A percentile compares a stretch with the other conserved stretches of the same genome.
These are phyloP conservation scores for Hephaestus fuliginosus DNA, from an alignment of 2,797 vertebrate species.

Conservation along the genomic window DNA sequence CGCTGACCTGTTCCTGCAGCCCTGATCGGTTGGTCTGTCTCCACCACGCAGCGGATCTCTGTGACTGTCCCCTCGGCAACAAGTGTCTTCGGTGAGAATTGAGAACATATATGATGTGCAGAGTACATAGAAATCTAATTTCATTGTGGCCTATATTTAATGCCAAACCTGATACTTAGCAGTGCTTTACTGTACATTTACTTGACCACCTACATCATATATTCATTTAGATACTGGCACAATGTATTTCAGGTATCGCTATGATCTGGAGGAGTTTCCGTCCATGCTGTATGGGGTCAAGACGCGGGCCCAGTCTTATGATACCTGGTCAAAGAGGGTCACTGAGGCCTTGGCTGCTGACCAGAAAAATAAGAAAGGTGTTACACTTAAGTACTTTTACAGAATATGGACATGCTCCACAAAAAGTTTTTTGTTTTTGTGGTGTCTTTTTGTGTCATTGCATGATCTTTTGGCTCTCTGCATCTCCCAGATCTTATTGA, in stretches of 20 bases:
- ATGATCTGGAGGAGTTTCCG: conserved; percentile 95
- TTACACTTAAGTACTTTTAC: not conserved
- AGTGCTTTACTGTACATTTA: not conserved
- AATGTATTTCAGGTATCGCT: conserved; percentile 89
- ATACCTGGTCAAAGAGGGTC: conserved; percentile 96
- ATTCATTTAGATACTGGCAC: not conserved
- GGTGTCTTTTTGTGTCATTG: not conserved
- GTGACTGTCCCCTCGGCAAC: conserved; percentile 91
- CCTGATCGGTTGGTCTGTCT: conserved; percentile 95
- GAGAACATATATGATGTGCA: too few species aligned
- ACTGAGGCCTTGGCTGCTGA: conserved; percentile 94
- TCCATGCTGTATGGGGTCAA: conserved; percentile 95
- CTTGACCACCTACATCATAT: not conserved
- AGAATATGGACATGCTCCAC: not conserved
- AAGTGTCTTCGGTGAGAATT: conserved; percentile 93
- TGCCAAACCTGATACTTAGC: not conserved
- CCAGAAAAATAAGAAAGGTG: conserved; percentile 98
- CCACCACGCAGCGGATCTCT: conserved; percentile 91
- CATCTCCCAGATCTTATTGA: conserved; percentile 92
- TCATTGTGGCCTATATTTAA: not conserved
- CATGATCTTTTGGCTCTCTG: not conserved
- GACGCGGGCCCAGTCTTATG: conserved; percentile 96
- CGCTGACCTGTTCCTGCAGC: conserved; percentile 95
- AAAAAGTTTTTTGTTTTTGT: not conserved
- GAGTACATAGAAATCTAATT: not conserved